Evolutionary conservation across 2,888 invertebrate genomes (phyloP), one percentile per base, ranked within the genome.

Genomic region (Meiosimyza decipiens): DNA sequence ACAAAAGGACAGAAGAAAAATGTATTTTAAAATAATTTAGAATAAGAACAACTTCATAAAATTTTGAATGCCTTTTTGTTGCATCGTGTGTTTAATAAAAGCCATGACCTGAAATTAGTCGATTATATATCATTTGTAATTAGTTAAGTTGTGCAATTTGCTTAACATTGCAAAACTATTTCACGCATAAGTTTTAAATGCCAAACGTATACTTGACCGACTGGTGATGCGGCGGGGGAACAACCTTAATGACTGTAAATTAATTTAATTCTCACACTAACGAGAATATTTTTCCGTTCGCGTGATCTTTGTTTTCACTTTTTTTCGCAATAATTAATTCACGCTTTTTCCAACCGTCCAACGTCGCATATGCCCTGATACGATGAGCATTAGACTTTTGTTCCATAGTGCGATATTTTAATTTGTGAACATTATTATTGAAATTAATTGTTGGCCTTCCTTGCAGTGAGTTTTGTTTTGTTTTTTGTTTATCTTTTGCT

Each of bases 191-290:
- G 13, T 50, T 64, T 50, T 49, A 51, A 51, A 64, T 51, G 51
- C 64, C 52, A 64, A 64, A 64, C 15, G 64, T 51, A 51, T 18
- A 28, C 28, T 28, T 28, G 28, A 28, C 28, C 28, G 28, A 28
- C 28, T 28, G 28, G 28, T 18, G 18, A 50, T 64, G 11, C 40
- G 64, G 22, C 40, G 40, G 40, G 28, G 51, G 28, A 51, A 28
- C 49, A 28, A 64, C 5, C 18, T 51, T 64, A 64, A 64, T 64
- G 51, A 47, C 67, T 18, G 55, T 22, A 33, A 67, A 67, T 67
- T 67, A 67, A 67, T 67, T 67, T 55, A 33, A 67, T 67, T 67
- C 67, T 55, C 67, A 67, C 18, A 49, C 47, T 40, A 47, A 55
- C 55, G 55, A 55, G 55, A 40, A 22, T 40, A 9, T 40, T 40